Conservation (phyloP, 2,888 invertebrate genomes). For the Marronus borbonicus region DNA sequence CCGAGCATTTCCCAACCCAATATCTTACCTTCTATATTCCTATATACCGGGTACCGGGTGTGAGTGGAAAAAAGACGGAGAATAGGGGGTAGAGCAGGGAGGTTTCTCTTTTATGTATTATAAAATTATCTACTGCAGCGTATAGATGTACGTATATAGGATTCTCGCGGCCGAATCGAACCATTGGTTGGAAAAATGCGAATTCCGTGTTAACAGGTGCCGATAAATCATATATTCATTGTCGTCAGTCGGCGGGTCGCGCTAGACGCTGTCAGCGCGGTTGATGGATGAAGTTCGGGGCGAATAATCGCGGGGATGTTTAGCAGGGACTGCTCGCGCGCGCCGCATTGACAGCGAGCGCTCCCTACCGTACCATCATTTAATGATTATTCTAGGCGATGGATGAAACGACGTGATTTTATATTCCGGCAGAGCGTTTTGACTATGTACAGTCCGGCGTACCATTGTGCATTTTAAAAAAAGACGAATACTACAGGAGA, state of each 20-base stretch:
- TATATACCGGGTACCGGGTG: too few relatives aligned
- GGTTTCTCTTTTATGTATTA: too few relatives aligned
- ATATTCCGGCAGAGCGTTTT: too few relatives aligned
- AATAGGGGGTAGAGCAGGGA: too few relatives aligned
- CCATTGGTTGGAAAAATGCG: slow-evolving; percentile 55
- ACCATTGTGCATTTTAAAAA: not conserved
- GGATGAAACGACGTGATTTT: slow-evolving; percentile 53
- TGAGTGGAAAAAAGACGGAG: too few relatives aligned
- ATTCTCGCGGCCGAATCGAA: not conserved
- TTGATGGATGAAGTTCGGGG: slow-evolving; percentile 56
- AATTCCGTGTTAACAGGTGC: slow-evolving; percentile 60
- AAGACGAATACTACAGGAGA: too few relatives aligned
- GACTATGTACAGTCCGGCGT: not conserved
- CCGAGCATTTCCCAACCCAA: too few relatives aligned
- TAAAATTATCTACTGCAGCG: not conserved
- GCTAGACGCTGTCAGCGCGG: slow-evolving; percentile 29
- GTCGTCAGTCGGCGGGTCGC: slow-evolving; percentile 49
- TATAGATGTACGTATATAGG: not conserved
- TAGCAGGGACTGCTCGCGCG: slow-evolving; percentile 50
- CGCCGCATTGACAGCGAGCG: not conserved
- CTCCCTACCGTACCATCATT: not conserved
- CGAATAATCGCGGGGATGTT: slow-evolving; percentile 21
- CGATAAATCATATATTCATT: slow-evolving; percentile 50
- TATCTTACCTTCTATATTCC: too few relatives aligned
- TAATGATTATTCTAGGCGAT: slow-evolving; percentile 54